phyloP scores from a whole-genome alignment of 1,140 invertebrate genomes.

The Zaprionus ornatus region DNA sequence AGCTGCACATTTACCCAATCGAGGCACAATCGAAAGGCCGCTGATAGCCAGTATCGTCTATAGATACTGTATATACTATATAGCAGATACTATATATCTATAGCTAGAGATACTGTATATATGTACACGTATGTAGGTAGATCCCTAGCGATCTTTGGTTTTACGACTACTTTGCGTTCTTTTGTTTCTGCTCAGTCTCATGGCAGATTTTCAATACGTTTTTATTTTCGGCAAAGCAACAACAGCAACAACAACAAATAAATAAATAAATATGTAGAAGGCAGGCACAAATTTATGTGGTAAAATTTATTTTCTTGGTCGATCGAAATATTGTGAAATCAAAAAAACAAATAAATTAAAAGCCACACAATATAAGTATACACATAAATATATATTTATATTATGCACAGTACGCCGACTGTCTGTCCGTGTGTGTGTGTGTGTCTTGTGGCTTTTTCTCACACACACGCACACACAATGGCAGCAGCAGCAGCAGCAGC shows the following conservation, averaged over 20 bases:
- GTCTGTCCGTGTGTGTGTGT: constrained; percentile 5
- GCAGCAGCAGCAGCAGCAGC: constrained; percentile 33
- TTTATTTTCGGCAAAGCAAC: constrained; percentile 17
- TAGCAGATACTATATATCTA: not conserved
- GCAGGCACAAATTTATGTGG: constrained; percentile 45
- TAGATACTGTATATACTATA: not conserved
- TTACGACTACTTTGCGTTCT: constrained; percentile 70
- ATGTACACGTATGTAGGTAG: not conserved
- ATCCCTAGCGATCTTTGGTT: constrained; percentile 12
- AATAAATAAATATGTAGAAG: constrained; percentile 4
- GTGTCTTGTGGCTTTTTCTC: constrained; percentile 13
- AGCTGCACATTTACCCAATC: constrained; percentile 23
- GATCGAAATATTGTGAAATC: constrained; percentile 81
- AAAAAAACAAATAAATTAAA: constrained; percentile 81
- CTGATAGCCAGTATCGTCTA: constrained; percentile 4
- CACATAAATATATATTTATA: constrained; percentile 32
- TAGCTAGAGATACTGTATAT: constrained; percentile 5
- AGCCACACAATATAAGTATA: constrained; percentile 58
- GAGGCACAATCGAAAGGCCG: constrained; percentile 8
- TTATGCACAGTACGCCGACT: not conserved
- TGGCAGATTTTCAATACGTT: constrained; percentile 66
- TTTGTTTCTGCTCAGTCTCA: constrained; percentile 53
- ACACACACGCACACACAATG: constrained; percentile 54
- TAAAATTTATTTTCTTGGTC: constrained; percentile 75
- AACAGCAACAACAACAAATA: not conserved